Evolutionary conservation across 2,113 vertebrate genomes (phyloP).

Genomic region (Bos javanicus): DNA sequence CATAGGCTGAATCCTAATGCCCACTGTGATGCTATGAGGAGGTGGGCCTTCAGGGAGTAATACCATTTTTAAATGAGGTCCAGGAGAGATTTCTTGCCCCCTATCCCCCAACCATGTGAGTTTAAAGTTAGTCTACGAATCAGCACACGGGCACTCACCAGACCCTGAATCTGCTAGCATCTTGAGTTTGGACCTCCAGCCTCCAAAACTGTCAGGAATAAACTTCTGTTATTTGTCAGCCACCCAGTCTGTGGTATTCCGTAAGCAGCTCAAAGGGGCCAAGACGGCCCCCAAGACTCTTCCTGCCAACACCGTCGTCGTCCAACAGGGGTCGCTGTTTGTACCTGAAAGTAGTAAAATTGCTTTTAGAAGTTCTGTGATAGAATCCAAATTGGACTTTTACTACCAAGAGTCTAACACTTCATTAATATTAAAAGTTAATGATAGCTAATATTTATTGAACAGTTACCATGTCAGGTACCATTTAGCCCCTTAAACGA

Average conservation of each 20-base stretch:
- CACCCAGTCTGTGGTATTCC: too few relatives aligned
- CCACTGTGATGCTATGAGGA: background rate
- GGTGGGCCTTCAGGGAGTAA: background rate
- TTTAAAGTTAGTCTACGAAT: background rate
- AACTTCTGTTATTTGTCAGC: background rate
- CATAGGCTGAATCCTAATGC: background rate
- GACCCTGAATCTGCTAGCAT: background rate
- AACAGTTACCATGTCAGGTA: background rate
- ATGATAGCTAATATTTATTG: background rate
- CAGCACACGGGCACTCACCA: background rate
- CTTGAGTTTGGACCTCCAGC: background rate
- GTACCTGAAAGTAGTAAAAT: slow-evolving; percentile 10
- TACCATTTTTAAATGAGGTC: background rate
- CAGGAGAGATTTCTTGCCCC: background rate
- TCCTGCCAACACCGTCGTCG: background rate
- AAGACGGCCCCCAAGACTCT: background rate
- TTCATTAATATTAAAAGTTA: slow-evolving; percentile 30
- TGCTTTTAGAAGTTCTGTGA: background rate
- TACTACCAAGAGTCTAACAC: slow-evolving; percentile 26
- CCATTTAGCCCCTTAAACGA: accelerated
- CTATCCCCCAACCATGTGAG: too few relatives aligned
- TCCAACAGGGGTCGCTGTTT: slow-evolving; percentile 53
- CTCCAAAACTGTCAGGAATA: background rate
- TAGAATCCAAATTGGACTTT: background rate
- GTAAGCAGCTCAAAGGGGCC: background rate